Conservation (phyloP, 2,888 invertebrate species). For the Macaria notata region DNA sequence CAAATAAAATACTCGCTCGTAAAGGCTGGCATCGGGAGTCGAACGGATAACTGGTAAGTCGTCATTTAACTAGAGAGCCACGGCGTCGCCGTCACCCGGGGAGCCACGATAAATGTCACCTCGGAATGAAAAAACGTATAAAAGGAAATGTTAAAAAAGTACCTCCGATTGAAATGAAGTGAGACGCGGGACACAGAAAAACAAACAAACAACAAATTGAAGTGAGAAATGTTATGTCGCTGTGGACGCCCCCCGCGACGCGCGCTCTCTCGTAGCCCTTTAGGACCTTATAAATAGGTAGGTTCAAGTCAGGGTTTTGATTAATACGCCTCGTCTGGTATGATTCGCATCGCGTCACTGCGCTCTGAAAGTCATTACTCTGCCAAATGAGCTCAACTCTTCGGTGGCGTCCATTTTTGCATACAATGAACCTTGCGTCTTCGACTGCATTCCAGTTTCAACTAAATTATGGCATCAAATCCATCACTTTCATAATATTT, state of each 20-base stretch:
- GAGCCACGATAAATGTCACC: slow-evolving; percentile 77
- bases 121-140: slow-evolving; percentile 72
- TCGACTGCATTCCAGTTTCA: slow-evolving; percentile 50
- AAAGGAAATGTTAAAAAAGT: slow-evolving; percentile 59
- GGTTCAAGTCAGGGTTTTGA: slow-evolving; percentile 57
- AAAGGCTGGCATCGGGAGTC: slow-evolving; percentile 75
- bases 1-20: slow-evolving; percentile 76
- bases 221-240: slow-evolving; percentile 77
- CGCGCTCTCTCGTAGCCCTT: slow-evolving; percentile 40
- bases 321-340: slow-evolving; percentile 58
- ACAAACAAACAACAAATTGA: slow-evolving; percentile 74
- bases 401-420: slow-evolving; percentile 65
- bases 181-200: slow-evolving; percentile 66
- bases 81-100: slow-evolving; percentile 65
- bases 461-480: slow-evolving; percentile 13
- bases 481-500: no score
- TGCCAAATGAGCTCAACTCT: slow-evolving; percentile 64
- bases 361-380: slow-evolving; percentile 58
- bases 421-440: slow-evolving; percentile 64
- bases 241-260: slow-evolving; percentile 66
- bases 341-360: slow-evolving; percentile 59
- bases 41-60: slow-evolving; percentile 73
- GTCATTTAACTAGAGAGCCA: slow-evolving; percentile 68
- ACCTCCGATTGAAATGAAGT: slow-evolving; percentile 70
- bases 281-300: slow-evolving; percentile 25